Evolutionary conservation across 2,888 invertebrate species (phyloP).

Genomic region (Yponomeuta plumbellus): DNA sequence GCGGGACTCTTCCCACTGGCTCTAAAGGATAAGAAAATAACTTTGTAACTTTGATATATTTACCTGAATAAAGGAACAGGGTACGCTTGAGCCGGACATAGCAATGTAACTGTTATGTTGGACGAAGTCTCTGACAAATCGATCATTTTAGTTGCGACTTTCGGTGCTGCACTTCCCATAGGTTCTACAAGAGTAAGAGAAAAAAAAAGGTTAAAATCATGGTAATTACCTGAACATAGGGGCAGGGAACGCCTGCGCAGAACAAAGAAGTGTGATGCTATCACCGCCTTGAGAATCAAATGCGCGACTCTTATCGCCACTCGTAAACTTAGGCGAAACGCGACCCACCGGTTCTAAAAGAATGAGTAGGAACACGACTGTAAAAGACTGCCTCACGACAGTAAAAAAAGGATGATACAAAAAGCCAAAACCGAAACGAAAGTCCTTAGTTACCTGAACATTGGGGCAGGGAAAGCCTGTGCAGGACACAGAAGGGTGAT

Average conservation of each 20-base stretch:
- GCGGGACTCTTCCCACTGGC: conserved; percentile 78
- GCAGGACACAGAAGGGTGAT: conserved; percentile 84
- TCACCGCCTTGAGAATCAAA: conserved; percentile 74
- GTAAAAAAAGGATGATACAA: background rate
- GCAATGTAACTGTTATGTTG: conserved; percentile 60
- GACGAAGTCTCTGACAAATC: conserved; percentile 57
- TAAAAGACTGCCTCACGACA: conserved; percentile 17
- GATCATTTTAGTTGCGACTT: conserved; percentile 77
- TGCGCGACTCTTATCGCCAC: conserved; percentile 79
- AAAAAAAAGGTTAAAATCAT: conserved; percentile 18
- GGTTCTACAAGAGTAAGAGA: conserved; percentile 74
- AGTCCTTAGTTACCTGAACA: conserved; percentile 78
- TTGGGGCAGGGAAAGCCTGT: conserved; percentile 85
- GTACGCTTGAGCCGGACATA: conserved; percentile 81
- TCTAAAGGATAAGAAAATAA: conserved; percentile 51
- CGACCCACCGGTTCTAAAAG: conserved; percentile 80
- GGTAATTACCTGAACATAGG: conserved; percentile 76
- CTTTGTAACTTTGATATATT: background rate
- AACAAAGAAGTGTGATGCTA: conserved; percentile 79
- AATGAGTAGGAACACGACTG: conserved; percentile 27
- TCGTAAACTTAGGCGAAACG: conserved; percentile 80
- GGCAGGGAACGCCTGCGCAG: conserved; percentile 86
- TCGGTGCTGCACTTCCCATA: conserved; percentile 82
- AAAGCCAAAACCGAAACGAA: conserved; percentile 9
- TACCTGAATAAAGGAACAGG: conserved; percentile 83